phyloP scores from a whole-genome alignment of 2,113 vertebrate species.

The Corythornis madagascariensis region DNA sequence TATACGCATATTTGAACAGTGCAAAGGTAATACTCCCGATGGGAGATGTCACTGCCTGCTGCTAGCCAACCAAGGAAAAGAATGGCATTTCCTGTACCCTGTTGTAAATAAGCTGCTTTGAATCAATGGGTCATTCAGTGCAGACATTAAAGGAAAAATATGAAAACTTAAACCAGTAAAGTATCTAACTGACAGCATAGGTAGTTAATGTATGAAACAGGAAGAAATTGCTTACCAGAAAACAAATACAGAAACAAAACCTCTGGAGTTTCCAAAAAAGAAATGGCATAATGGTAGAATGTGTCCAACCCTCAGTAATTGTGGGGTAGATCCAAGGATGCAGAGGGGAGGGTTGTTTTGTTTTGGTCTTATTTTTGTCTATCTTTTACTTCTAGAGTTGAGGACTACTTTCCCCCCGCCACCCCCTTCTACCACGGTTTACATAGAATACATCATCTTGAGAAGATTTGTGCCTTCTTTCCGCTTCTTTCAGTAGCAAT shows the following conservation, averaged over 20 bases:
- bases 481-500: not conserved
- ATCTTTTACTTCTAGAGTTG: not conserved
- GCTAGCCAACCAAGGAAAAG: not conserved
- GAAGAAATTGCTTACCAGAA: not conserved
- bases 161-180: not conserved
- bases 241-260: not conserved
- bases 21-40: not conserved
- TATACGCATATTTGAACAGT: not conserved
- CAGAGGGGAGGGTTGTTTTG: accelerated
- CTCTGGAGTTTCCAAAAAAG: not conserved
- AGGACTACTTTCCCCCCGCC: not conserved
- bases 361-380: not conserved
- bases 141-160: not conserved
- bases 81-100: accelerated
- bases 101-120: not conserved
- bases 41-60: not conserved
- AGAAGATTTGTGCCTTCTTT: not conserved
- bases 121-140: not conserved
- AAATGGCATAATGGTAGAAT: not conserved
- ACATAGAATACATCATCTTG: not conserved
- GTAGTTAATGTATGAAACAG: not conserved
- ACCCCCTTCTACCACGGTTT: accelerated
- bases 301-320: not conserved
- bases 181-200: not conserved
- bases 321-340: not conserved